Base-by-base conservation (phyloP, 1,140 invertebrate species). In the Saccostrea glomerata region DNA sequence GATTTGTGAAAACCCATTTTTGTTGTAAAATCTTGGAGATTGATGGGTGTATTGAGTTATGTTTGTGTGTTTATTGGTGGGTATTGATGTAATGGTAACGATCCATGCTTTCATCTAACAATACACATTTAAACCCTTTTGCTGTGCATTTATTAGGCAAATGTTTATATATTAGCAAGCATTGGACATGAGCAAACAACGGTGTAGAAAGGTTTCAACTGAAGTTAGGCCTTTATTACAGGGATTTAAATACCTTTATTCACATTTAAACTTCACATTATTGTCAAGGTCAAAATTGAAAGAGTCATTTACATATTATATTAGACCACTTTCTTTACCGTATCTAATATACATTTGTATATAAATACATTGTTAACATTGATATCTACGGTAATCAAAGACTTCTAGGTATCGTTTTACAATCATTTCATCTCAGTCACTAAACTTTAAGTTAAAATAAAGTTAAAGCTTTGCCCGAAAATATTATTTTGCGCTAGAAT, bases 41-140 rank as follows among this genome's bases (percentile, higher is more conserved):
- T 77, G 23, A 77, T 77, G 70, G 70, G 25, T 77, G 12, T 77
- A 30, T 77, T 66, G 47, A n/a, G n/a, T 63, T 20, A n/a, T 36
- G 15, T 77, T 77, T 15, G 23, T 36, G 0, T 2, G 23, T 25
- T 25, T 77, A 30, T 30, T 36, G 23, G 23, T 13, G 17, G 30
- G 25, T 13, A 30, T 25, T 15, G 15, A 77, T 25, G 25, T 77
- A 17, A 5, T 15, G 70, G 70, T 77, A 13, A 77, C 25, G 30
- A 77, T 77, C 70, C 23, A 30, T 30, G 70, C 70, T 77, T 77
- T 77, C 70, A 77, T 77, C 70, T 77, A 77, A 77, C 70, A 77
- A 77, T 77, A 77, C 70, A 77, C 23, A 30, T 30, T 77, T 77
- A 77, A 77, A 77, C 25, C 70, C 23, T 77, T 77, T 77, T 77